Percentiles rank a stretch among this genome's conserved stretches.
Evolutionary conservation across 1,140 invertebrate genomes (phyloP).

Genomic region (Drosophila elegans): DNA sequence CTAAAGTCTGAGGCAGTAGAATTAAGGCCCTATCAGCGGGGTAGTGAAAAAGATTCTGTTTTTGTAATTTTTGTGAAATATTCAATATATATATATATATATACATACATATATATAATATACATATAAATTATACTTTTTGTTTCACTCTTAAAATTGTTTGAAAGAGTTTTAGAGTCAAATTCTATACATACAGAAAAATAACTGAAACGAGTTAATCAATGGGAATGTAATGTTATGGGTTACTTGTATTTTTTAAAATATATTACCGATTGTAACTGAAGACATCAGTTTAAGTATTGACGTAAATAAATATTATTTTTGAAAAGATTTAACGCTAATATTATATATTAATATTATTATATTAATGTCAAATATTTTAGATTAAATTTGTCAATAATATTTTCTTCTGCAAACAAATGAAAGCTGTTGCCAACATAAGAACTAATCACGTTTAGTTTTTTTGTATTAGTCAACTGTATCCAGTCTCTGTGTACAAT

Average conservation of each 20-base stretch:
- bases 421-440: neutral
- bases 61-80: constrained; percentile 8
- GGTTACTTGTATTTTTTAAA: neutral
- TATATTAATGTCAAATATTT: neutral
- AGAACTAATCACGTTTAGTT: neutral
- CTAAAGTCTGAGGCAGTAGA: constrained; percentile 43
- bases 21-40: constrained; percentile 3
- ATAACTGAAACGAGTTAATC: too few species aligned
- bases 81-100: constrained; percentile 19
- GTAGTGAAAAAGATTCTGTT: constrained; percentile 8
- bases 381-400: neutral
- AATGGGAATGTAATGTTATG: neutral
- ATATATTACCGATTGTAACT: too few species aligned
- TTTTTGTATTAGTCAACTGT: neutral
- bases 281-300: too few species aligned
- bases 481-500: neutral
- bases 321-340: too few species aligned
- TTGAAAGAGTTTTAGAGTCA: neutral
- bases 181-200: neutral
- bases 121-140: neutral
- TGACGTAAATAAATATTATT: too few species aligned
- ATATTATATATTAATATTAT: too few species aligned
- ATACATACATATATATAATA: constrained; percentile 9
- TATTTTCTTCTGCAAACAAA: neutral
- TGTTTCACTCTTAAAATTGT: neutral